A percentile compares a stretch with the other conserved stretches of the same genome.
phyloP scores from a whole-genome alignment of 2,888 invertebrate species.

The Morpho helenor region DNA sequence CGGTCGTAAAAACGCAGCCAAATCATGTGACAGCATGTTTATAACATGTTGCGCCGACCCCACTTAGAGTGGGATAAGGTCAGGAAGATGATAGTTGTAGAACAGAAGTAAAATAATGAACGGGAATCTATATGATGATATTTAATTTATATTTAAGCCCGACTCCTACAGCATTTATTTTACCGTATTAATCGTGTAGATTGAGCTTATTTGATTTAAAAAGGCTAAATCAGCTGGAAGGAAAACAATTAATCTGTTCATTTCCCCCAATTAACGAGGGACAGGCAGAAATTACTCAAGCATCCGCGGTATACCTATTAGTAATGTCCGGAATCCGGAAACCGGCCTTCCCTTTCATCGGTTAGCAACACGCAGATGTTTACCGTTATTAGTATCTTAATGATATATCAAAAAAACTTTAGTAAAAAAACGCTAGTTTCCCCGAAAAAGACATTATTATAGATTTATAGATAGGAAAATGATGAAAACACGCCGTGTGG shows the following conservation, averaged over 20 bases:
- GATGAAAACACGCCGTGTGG: too few species aligned
- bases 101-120: too few species aligned
- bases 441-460: too few species aligned
- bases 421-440: background rate
- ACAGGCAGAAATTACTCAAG: conserved; percentile 65
- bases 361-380: background rate
- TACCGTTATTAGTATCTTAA: background rate
- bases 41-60: too few species aligned
- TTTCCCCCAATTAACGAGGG: conserved; percentile 68
- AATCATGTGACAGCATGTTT: too few species aligned
- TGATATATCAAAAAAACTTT: too few species aligned
- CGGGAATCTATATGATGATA: too few species aligned
- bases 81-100: too few species aligned
- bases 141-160: too few species aligned
- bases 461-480: too few species aligned
- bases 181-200: background rate
- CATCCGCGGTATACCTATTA: conserved; percentile 56
- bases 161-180: background rate
- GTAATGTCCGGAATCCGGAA: conserved; percentile 42
- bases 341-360: conserved; percentile 42
- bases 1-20: too few species aligned
- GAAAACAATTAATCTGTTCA: conserved; percentile 71
- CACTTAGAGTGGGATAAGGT: too few species aligned
- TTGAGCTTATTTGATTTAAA: conserved; percentile 8
- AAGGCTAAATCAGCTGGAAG: conserved; percentile 52